Evolutionary conservation across 2,797 vertebrate species (phyloP).

Genomic region (Catamblyrhynchus diadema): DNA sequence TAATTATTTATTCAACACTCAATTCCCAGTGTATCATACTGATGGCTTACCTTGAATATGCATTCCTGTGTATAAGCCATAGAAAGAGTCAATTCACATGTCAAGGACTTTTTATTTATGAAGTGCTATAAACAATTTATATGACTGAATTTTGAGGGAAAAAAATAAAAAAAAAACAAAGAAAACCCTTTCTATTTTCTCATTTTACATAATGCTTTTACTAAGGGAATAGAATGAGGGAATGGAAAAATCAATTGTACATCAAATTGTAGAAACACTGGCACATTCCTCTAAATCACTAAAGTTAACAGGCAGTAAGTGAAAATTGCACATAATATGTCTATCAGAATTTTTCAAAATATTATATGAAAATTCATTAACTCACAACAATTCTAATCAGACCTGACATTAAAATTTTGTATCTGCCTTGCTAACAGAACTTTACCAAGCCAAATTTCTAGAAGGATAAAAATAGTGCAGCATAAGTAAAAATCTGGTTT

Average conservation of each 20-base stretch:
- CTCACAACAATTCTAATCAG: background rate
- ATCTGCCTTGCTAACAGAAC: background rate
- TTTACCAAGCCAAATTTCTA: background rate
- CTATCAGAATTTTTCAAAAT: constrained; percentile 10
- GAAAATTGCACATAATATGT: background rate
- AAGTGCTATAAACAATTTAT: background rate
- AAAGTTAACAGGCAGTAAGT: background rate
- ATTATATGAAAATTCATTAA: background rate
- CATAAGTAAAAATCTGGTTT: background rate
- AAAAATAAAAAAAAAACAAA: background rate
- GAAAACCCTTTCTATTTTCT: background rate
- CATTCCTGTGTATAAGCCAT: background rate
- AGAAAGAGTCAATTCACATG: background rate
- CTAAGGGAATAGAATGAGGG: background rate
- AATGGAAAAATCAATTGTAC: constrained; percentile 11
- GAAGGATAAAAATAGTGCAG: background rate
- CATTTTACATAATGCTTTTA: constrained; percentile 14
- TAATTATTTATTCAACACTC: background rate
- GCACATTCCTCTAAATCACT: background rate
- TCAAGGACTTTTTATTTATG: background rate
- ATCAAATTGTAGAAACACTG: background rate
- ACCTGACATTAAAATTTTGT: background rate
- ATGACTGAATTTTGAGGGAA: background rate
- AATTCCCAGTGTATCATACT: background rate
- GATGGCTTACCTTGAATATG: background rate